Evolutionary conservation across 2,113 vertebrate species (phyloP).

Genomic region (Laticauda laticaudata): DNA sequence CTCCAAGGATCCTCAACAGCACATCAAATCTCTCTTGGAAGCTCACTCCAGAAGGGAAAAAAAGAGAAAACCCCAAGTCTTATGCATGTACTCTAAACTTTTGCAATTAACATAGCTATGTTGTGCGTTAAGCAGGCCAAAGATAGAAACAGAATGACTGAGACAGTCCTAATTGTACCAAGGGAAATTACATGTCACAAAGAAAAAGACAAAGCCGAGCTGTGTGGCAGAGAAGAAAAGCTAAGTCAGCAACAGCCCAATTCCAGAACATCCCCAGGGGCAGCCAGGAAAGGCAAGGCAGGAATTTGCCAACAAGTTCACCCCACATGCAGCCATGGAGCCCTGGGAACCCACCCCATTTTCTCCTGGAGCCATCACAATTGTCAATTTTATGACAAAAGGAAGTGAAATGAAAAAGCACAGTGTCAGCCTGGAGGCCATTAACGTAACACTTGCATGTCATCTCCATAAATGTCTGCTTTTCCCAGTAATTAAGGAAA

Average conservation of each 20-base stretch:
- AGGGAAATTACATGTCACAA: constrained; percentile 45
- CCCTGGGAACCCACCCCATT: constrained; percentile 39
- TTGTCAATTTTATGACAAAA: constrained; percentile 41
- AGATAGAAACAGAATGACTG: constrained; percentile 64
- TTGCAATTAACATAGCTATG: constrained; percentile 60
- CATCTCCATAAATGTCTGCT: constrained; percentile 32
- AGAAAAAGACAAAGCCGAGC: constrained; percentile 62
- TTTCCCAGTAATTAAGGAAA: constrained; percentile 36
- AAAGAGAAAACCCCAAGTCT: constrained; percentile 18
- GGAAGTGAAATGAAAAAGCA: constrained; percentile 45
- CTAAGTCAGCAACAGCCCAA: constrained; percentile 62
- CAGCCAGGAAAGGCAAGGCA: constrained; percentile 54
- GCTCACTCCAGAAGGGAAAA: not conserved
- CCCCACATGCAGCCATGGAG: constrained; percentile 38
- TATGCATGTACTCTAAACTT: constrained; percentile 15
- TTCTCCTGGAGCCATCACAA: constrained; percentile 32
- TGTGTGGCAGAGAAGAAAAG: constrained; percentile 46
- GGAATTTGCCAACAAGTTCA: constrained; percentile 48
- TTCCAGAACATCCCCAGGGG: constrained; percentile 52
- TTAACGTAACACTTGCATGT: constrained; percentile 26
- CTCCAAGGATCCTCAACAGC: not conserved
- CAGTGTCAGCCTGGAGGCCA: constrained; percentile 34
- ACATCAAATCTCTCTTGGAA: constrained; percentile 36
- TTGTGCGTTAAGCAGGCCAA: constrained; percentile 56
- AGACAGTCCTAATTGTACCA: constrained; percentile 60